These are phyloP conservation scores for Alosa sapidissima DNA, from an alignment of 2,797 vertebrate genomes.

Conservation along the genomic window DNA sequence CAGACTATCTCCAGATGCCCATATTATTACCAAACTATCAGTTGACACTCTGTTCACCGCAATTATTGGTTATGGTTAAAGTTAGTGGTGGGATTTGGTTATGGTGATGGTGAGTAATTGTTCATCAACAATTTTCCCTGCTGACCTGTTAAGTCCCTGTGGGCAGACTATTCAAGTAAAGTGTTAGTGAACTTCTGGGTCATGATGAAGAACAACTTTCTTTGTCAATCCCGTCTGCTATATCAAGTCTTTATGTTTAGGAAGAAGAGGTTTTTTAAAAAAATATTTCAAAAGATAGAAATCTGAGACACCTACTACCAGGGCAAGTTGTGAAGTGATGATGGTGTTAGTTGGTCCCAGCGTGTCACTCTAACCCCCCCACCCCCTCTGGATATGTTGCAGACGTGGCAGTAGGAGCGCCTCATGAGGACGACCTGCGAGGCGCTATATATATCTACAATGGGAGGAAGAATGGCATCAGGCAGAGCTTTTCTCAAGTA, in stretches of 20 bases:
- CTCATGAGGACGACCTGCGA: constrained; percentile 88
- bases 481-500: constrained; percentile 87
- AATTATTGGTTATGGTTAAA: too few relatives aligned
- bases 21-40: too few relatives aligned
- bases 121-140: too few relatives aligned
- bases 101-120: too few relatives aligned
- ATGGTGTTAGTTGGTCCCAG: constrained; percentile 4
- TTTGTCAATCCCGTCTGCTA: background rate
- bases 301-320: background rate
- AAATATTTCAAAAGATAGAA: background rate
- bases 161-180: too few relatives aligned
- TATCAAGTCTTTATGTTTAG: background rate
- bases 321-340: background rate
- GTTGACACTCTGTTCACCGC: too few relatives aligned
- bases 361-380: background rate
- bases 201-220: too few relatives aligned
- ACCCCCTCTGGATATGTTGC: constrained; percentile 47
- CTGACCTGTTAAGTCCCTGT: too few relatives aligned
- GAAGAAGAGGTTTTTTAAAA: background rate
- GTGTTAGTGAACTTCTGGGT: too few relatives aligned
- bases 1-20: too few relatives aligned
- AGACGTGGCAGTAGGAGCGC: constrained; percentile 95
- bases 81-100: too few relatives aligned
- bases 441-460: constrained; percentile 97
- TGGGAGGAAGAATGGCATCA: constrained; percentile 85